Evolutionary conservation across 1,140 invertebrate genomes (phyloP), one percentile per base, ranked within the genome.

Genomic region (Luehdorfia chinensis): DNA sequence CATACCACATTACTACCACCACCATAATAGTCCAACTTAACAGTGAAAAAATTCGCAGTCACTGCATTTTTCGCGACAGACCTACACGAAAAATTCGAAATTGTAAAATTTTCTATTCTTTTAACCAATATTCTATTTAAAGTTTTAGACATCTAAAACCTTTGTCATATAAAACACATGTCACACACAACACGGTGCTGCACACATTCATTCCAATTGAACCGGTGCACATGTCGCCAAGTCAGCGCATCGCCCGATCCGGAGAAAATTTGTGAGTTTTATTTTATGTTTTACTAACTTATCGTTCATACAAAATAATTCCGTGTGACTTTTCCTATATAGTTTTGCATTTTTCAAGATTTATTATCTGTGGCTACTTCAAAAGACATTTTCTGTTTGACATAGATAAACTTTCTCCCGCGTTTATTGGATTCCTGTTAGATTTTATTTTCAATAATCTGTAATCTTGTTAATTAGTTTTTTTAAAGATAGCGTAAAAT

Each of bases 191-290:
- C 47, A 55, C 47, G 43, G 50, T 59, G 63, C 50, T 48, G 27
- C 49, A 52, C 32, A 36, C 46, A 43, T 39, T 37, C 16, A 16
- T 37, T 19, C 41, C 21, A 47, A 49, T 48, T 41, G 39, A 55
- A 54, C 44, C 54, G 37, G 52, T 60, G 63, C 71, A 71, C 69
- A 63, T 73, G 75, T 72, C 66, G 52, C 66, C 62, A 65, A 58
- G 65, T 69, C n/a, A n/a, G n/a, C 69, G 59, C 52, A 21, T 47
- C 47, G 46, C 31, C 41, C 54, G 64, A 59, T 52, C 56, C 64
- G 57, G 59, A 59, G 59, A 65, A 55, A 55, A 50, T 55, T 46
- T 31, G 76, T 81, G 59, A 75, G 75, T 77, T 66, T 65, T 46
- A 9, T 23, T 49, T 44, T 41, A 21, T 49, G 21, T 39, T 50